Evolutionary conservation across 2,888 invertebrate genomes (phyloP).

Genomic region (Prenolepis imparis): DNA sequence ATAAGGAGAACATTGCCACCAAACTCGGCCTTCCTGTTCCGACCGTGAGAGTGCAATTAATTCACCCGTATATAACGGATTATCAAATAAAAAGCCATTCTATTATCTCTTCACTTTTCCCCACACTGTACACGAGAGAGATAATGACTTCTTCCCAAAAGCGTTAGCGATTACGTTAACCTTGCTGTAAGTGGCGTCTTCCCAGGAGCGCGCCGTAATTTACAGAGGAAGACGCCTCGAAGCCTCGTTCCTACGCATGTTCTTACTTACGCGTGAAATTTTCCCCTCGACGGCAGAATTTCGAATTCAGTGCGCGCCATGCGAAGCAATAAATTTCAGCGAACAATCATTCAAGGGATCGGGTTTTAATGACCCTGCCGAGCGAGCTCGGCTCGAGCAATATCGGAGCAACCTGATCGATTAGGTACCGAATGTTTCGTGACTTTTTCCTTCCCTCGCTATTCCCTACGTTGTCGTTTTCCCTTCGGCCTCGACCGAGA

Average conservation of each 20-base stretch:
- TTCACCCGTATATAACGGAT: conserved; percentile 33
- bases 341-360: conserved; percentile 51
- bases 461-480: neutral
- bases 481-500: conserved; percentile 36
- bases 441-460: conserved; percentile 45
- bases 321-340: conserved; percentile 51
- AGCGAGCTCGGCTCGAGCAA: conserved; percentile 22
- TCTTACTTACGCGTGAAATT: conserved; percentile 7
- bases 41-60: conserved; percentile 59
- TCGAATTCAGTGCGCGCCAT: conserved; percentile 42
- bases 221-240: neutral
- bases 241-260: conserved; percentile 8
- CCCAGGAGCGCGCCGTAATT: neutral
- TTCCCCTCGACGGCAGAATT: conserved; percentile 35
- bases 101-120: conserved; percentile 30
- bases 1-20: conserved; percentile 48
- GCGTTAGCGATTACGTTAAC: conserved; percentile 30
- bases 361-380: conserved; percentile 56
- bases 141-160: conserved; percentile 24
- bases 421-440: conserved; percentile 57
- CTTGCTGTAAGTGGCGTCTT: conserved; percentile 33
- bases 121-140: neutral
- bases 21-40: conserved; percentile 49
- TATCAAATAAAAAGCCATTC: conserved; percentile 10
- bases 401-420: conserved; percentile 61